Base-by-base conservation (phyloP, 2,113 vertebrate genomes). In the Dromaius novaehollandiae region DNA sequence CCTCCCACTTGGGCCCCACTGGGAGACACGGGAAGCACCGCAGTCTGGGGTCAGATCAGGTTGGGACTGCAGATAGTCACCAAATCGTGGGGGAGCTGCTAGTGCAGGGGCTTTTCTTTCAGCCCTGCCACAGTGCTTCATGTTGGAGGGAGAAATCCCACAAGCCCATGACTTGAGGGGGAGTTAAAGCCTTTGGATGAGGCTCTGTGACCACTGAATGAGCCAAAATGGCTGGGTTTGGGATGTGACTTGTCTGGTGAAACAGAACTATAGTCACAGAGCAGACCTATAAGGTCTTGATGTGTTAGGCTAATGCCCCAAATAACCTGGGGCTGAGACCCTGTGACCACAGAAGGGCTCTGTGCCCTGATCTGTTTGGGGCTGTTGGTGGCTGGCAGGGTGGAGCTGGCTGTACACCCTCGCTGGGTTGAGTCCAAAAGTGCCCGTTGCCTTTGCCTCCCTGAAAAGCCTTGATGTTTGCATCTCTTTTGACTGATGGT, bases 321-420 rank as follows among this genome's bases (percentile, higher is more conserved):
- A 2, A 77, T 12, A 10, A 42, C 53, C 46, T 24, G 10, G 38
- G 15, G 30, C 61, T 82, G 55, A 19, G 30, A 42, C 60, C 34
- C 34, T 2, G 1, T 1, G 1, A 19, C 75, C 79, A 5, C 5
- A 0, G 48, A 51, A n/a, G 26, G 70, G 28, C 70, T 12, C 61
- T 4, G 2, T 46, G 58, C 36, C 32, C 40, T 32, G 53, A 3
- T n/a, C 53, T 13, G 87, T 36, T 56, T 28, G 25, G 26, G 21
- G 11, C 55, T 34, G 30, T 46, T n/a, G 61, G 21, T 86, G 66
- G 56, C 2, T 7, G 58, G 32, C 70, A 11, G 21, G 75, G 2
- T 76, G 77, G n/a, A 51, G 44, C 14, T 6, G 19, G 13, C n/a
- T 73, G 40, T 2, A 14, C 50, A 8, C 12, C 1, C 26, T 9